Evolutionary conservation across 2,113 vertebrate genomes (phyloP).

Genomic region (Grus americana): DNA sequence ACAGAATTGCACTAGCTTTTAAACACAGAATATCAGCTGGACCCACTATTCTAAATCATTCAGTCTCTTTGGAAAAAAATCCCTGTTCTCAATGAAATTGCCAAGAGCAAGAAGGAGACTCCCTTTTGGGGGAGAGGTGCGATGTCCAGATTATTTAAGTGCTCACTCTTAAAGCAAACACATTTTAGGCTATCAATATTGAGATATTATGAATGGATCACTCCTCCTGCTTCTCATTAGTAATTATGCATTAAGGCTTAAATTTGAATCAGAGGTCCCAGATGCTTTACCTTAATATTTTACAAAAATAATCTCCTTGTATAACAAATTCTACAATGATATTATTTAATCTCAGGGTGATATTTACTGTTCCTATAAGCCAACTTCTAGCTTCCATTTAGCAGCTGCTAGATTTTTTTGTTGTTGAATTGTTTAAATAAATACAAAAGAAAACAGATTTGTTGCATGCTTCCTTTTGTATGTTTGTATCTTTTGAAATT

Average conservation of each 20-base stretch:
- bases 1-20: not conserved
- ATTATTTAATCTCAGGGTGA: not conserved
- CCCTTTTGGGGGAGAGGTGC: not conserved
- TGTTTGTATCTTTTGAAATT: constrained; percentile 12
- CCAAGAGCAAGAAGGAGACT: not conserved
- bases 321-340: not conserved
- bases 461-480: not conserved
- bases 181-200: not conserved
- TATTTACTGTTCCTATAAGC: not conserved
- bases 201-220: not conserved
- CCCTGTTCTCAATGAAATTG: not conserved
- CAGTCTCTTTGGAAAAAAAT: not conserved
- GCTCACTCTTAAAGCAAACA: not conserved
- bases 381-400: not conserved
- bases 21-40: not conserved
- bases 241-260: not conserved
- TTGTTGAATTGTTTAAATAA: not conserved
- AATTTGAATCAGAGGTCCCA: not conserved
- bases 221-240: not conserved
- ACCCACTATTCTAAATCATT: not conserved
- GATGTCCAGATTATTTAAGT: not conserved
- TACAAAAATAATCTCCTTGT: not conserved
- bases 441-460: not conserved
- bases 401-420: not conserved
- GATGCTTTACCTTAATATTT: not conserved